These are phyloP conservation scores for Mormyrops boulengeri DNA, from an alignment of 2,797 vertebrate genomes.

Conservation along the genomic window DNA sequence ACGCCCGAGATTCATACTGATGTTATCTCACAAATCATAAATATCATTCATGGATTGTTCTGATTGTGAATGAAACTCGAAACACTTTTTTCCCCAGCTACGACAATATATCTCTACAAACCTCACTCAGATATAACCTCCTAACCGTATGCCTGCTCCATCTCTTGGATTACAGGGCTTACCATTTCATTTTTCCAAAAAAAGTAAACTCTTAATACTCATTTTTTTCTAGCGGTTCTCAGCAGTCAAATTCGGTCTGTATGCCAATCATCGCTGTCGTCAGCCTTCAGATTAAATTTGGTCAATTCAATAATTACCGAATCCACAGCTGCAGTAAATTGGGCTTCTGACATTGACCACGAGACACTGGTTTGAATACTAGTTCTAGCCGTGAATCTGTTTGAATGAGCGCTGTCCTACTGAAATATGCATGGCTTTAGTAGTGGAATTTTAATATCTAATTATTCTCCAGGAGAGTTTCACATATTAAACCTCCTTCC, in stretches of 20 bases:
- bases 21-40: background rate
- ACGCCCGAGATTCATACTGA: background rate
- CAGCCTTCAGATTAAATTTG: slow-evolving; percentile 37
- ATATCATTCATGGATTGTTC: background rate
- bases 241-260: slow-evolving; percentile 29
- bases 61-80: background rate
- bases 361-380: background rate
- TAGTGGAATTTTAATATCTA: slow-evolving; percentile 7
- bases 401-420: slow-evolving; percentile 8
- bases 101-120: background rate
- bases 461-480: background rate
- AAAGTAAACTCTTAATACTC: background rate
- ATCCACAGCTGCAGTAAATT: slow-evolving; percentile 28
- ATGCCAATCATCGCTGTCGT: slow-evolving; percentile 46
- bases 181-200: background rate
- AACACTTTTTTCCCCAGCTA: background rate
- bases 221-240: slow-evolving; percentile 28
- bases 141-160: background rate
- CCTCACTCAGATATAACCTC: background rate
- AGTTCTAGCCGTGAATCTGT: background rate
- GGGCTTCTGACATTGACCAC: slow-evolving; percentile 22
- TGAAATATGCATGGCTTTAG: slow-evolving; percentile 6
- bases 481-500: background rate
- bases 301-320: slow-evolving; percentile 39
- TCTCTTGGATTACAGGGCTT: background rate